Evolutionary conservation across 2,888 invertebrate species (phyloP).

Genomic region (Galerucella pusilla): DNA sequence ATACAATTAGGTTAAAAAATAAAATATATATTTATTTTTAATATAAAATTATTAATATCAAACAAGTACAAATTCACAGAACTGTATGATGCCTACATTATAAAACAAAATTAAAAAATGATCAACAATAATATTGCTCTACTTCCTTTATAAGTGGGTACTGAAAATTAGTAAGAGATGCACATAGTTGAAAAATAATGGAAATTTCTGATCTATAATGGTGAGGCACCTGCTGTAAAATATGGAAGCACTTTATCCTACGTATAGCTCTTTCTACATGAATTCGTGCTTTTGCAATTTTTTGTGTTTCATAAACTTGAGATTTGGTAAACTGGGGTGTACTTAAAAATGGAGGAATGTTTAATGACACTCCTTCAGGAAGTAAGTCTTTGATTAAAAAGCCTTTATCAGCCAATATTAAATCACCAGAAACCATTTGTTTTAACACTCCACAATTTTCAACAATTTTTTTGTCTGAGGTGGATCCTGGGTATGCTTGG

Average conservation of each 20-base stretch:
- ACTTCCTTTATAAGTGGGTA: constrained; percentile 3
- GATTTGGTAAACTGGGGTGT: constrained; percentile 19
- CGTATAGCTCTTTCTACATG: no score
- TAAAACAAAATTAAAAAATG: not conserved
- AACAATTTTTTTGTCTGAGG: constrained; percentile 31
- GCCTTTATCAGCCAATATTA: constrained; percentile 8
- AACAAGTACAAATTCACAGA: no score
- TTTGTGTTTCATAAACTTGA: no score
- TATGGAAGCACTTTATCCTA: constrained; percentile 15
- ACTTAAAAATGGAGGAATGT: constrained; percentile 27
- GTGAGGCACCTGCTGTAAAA: constrained; percentile 1
- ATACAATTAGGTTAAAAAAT: no score
- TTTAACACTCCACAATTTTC: constrained; percentile 15
- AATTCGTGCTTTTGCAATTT: constrained; percentile 9
- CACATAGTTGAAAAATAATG: not conserved
- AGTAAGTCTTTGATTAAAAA: constrained; percentile 28
- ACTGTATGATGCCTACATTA: no score
- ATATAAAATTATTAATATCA: no score
- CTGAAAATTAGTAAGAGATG: not conserved
- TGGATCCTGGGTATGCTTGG: constrained; percentile 33
- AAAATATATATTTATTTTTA: no score
- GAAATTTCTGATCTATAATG: not conserved
- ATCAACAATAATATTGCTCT: not conserved
- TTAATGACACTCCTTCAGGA: constrained; percentile 24
- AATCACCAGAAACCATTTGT: constrained; percentile 11